These are phyloP conservation scores for Ectemnius continuus DNA, from an alignment of 2,888 invertebrate species.

Conservation along the genomic window DNA sequence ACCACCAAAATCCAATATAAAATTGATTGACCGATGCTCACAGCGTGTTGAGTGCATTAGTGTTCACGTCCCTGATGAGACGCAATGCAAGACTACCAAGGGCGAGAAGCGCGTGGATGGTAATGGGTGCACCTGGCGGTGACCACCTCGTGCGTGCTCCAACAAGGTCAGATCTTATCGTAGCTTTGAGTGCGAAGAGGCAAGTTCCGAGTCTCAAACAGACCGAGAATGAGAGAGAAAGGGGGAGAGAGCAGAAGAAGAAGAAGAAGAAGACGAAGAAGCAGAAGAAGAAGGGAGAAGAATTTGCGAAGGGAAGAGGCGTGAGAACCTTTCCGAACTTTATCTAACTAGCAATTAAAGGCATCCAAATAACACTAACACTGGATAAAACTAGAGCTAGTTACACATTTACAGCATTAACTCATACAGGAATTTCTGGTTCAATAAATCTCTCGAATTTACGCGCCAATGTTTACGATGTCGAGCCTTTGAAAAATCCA, in stretches of 20 bases:
- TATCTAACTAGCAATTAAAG: constrained; percentile 66
- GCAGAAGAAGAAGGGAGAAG: constrained; percentile 37
- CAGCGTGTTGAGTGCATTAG: no score
- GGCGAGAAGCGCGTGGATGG: constrained; percentile 22
- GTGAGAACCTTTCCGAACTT: constrained; percentile 67
- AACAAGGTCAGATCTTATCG: constrained; percentile 60
- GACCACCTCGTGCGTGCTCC: constrained; percentile 46
- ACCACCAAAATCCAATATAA: no score
- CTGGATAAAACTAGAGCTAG: no score
- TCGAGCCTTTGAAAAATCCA: no score
- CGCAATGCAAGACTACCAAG: background rate
- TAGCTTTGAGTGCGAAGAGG: constrained; percentile 31
- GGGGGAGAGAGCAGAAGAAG: no score
- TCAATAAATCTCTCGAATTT: no score
- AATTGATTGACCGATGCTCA: no score
- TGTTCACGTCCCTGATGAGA: no score
- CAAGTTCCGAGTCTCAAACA: constrained; percentile 31
- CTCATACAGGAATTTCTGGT: no score
- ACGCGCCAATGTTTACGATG: no score
- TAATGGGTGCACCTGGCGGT: constrained; percentile 46
- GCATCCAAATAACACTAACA: background rate
- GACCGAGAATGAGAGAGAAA: no score
- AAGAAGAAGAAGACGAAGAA: background rate
- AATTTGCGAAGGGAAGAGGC: constrained; percentile 53
- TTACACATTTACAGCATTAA: no score